A percentile compares a stretch with the other conserved stretches of the same genome.
Conservation (phyloP, 2,888 invertebrate species). For the Rhagonycha lutea region DNA sequence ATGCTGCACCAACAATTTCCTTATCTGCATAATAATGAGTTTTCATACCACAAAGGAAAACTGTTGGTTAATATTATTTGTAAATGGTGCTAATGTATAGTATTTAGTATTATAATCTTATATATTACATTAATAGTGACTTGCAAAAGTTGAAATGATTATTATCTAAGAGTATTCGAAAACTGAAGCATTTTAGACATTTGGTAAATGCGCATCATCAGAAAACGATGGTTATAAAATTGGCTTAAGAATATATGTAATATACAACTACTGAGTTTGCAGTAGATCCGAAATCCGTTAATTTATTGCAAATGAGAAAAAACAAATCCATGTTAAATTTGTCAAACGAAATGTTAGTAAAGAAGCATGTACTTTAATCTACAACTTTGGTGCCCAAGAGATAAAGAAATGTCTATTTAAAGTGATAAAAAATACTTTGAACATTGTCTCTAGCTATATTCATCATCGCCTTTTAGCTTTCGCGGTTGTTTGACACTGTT, state of each 20-base stretch:
- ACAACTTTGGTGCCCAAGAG: neutral
- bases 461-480: neutral
- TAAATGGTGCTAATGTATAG: neutral
- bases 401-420: neutral
- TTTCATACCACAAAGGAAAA: slow-evolving; percentile 1
- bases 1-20: slow-evolving; percentile 18
- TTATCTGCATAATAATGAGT: slow-evolving; percentile 21
- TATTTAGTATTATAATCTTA: too few relatives aligned
- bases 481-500: neutral
- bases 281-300: neutral
- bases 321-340: neutral
- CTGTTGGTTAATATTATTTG: neutral
- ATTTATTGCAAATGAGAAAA: neutral
- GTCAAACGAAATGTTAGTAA: neutral
- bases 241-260: neutral
- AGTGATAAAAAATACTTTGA: neutral
- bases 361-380: neutral
- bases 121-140: neutral
- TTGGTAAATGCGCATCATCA: neutral
- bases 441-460: neutral
- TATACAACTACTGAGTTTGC: neutral
- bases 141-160: neutral
- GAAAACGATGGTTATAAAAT: neutral
- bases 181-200: neutral
- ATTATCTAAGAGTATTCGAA: neutral